Base-by-base conservation (phyloP, 1,140 invertebrate genomes). In the Venustaconcha ellipsiformis region DNA sequence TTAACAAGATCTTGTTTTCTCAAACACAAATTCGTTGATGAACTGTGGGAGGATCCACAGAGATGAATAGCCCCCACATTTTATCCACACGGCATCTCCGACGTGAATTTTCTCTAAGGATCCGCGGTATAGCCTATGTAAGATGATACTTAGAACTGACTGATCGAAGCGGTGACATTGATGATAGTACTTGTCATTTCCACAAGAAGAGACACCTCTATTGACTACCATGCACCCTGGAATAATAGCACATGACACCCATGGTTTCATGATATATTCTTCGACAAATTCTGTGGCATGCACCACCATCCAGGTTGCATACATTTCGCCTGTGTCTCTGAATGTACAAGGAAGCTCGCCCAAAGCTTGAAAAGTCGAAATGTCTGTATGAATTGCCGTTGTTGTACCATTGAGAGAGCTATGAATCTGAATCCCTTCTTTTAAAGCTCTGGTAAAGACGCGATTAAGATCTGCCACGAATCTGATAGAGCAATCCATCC, bases 401-500 rank as follows among this genome's bases (percentile, higher is more conserved):
- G 67, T n/a, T 37, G 37, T 37, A 37, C 37, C 37, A 57, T 20
- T n/a, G 13, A 18, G 13, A 1, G n/a, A 17, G 17, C 8, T 58
- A n/a, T n/a, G 12, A 20, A 70, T 57, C 17, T 57, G 26, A 57
- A 70, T n/a, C 11, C 67, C 67, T 30, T 57, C 17, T 20, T 57
- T 0, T 70, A 23, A 57, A 20, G 67, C 67, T 57, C n/a, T 70
- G 6, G 55, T 17, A 57, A 70, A 70, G 56, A 70, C 15, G 15
- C 13, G 48, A n/a, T 20, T n/a, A 14, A 70, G 67, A 30, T 70
- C 57, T 8, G 15, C 67, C 18, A 14, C 14, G 67, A 70, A 70
- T 48, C 67, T 26, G 18, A 70, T 48, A 11, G 67, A 70, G n/a
- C 48, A 57, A 57, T 70, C 67, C 67, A 70, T 70, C 67, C 67